These are phyloP conservation scores for Aphodius granarius DNA, from an alignment of 2,888 invertebrate species.

Conservation along the genomic window DNA sequence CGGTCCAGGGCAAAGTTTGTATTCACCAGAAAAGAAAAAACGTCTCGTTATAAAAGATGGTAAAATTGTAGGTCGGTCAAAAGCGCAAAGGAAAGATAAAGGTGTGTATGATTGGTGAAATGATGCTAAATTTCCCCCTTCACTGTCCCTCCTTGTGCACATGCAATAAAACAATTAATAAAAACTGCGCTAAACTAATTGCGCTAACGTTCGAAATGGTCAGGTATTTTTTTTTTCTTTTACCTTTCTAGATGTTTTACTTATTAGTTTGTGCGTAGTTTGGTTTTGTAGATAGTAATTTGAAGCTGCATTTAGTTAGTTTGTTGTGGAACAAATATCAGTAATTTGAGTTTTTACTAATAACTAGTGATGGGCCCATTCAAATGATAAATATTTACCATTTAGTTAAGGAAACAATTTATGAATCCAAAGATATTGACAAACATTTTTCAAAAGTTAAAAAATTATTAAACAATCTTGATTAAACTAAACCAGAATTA, in stretches of 20 bases:
- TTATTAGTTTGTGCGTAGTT: not conserved
- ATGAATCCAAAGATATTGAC: too few relatives aligned
- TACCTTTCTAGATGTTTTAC: not conserved
- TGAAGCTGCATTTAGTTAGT: too few relatives aligned
- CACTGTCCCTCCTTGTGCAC: not conserved
- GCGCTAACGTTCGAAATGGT: not conserved
- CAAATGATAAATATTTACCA: too few relatives aligned
- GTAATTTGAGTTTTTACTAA: too few relatives aligned
- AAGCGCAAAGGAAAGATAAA: conserved; percentile 65
- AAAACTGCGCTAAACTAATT: not conserved
- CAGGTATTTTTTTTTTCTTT: conserved; percentile 3
- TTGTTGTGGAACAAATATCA: too few relatives aligned
- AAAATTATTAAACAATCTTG: too few relatives aligned
- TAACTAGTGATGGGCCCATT: too few relatives aligned
- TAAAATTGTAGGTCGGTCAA: conserved; percentile 69
- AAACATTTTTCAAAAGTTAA: too few relatives aligned
- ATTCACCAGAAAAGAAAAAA: conserved; percentile 83
- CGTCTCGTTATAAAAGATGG: conserved; percentile 69
- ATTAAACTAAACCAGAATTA: too few relatives aligned
- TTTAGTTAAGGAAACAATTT: too few relatives aligned
- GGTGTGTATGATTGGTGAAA: conserved; percentile 32
- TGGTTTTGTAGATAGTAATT: too few relatives aligned
- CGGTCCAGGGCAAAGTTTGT: conserved; percentile 57
- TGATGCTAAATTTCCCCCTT: not conserved
- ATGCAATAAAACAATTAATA: not conserved